Conservation (phyloP, 2,113 vertebrate genomes). For the Hyperopisus bebe region DNA sequence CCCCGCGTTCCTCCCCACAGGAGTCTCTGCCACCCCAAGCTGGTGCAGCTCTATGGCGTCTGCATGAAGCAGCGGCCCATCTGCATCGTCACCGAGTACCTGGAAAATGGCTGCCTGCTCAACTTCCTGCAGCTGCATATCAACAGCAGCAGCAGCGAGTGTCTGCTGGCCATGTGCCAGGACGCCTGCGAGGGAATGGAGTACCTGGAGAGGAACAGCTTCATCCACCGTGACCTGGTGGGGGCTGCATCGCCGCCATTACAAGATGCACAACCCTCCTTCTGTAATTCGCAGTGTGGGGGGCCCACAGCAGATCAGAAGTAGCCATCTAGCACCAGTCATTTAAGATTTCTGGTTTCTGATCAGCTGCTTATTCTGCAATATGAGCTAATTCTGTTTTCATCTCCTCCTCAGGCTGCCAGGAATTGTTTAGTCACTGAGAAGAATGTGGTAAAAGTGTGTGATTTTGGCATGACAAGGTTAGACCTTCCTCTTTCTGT, state of each 20-base stretch:
- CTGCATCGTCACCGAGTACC: slow-evolving; percentile 74
- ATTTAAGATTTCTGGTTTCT: neutral
- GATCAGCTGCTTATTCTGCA: neutral
- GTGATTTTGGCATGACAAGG: slow-evolving; percentile 84
- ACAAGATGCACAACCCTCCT: neutral
- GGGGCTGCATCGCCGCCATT: slow-evolving; percentile 29
- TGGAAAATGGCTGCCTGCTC: slow-evolving; percentile 80
- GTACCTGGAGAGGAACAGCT: slow-evolving; percentile 68
- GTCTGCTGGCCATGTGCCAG: slow-evolving; percentile 66
- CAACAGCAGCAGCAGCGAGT: slow-evolving; percentile 28
- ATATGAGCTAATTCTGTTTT: slow-evolving; percentile 19
- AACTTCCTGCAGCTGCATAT: slow-evolving; percentile 57
- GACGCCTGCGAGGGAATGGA: slow-evolving; percentile 77
- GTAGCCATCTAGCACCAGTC: neutral
- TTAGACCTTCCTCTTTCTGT: slow-evolving; percentile 35
- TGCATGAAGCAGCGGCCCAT: slow-evolving; percentile 67
- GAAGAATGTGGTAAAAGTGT: slow-evolving; percentile 70
- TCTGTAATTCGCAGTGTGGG: neutral
- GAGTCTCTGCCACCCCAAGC: slow-evolving; percentile 70
- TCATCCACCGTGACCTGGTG: slow-evolving; percentile 80
- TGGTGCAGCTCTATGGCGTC: slow-evolving; percentile 82
- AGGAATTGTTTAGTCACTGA: slow-evolving; percentile 77
- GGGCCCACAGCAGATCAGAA: neutral
- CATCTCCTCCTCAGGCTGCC: slow-evolving; percentile 63
- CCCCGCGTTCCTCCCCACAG: slow-evolving; percentile 43